Evolutionary conservation across 2,888 invertebrate species (phyloP), one percentile per base, ranked within the genome.

Genomic region (Meteorus cinctellus): DNA sequence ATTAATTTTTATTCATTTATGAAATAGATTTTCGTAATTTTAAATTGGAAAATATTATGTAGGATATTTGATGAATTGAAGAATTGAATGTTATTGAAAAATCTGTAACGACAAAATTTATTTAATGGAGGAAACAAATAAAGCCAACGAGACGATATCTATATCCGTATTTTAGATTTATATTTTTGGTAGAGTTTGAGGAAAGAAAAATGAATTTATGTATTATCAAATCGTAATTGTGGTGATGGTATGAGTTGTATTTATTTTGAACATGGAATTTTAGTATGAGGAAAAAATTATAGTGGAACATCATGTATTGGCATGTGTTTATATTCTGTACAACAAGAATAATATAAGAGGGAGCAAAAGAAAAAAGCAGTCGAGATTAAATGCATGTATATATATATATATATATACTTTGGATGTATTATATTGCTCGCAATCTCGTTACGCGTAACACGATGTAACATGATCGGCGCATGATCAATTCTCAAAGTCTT

Each of bases 391-490:
- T 45, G 45, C 16, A 66, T 62, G 19, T 10, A 34, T 12, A 19
- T 68, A 27, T 63, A 63, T 48, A 48, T n/a, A 48, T n/a, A n/a
- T 31, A 63, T 34, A 31, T 6, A 31, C 63, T 63, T 60, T 63
- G 34, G 41, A 66, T 36, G 34, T 70, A 72, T 72, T 72, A 72
- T 63, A 63, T 72, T 70, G 41, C 48, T 45, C 48, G 27, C 45
- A 63, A 70, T 70, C 55, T 70, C 70, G 55, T n/a, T 34, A 63
- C 34, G 36, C 19, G n/a, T 60, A 41, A 70, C 29, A 60, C 70
- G 41, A 60, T 60, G 72, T 63, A 62, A 63, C 31, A 41, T 62
- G 71, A 72, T 72, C 34, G 16, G 59, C 48, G 62, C 60, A 62
- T 51, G 29, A 51, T 69, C 19, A 19, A 51, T 29, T 62, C 36